These are phyloP conservation scores for Daphoenositta chrysoptera DNA, from an alignment of 2,113 vertebrate species.

Conservation along the genomic window DNA sequence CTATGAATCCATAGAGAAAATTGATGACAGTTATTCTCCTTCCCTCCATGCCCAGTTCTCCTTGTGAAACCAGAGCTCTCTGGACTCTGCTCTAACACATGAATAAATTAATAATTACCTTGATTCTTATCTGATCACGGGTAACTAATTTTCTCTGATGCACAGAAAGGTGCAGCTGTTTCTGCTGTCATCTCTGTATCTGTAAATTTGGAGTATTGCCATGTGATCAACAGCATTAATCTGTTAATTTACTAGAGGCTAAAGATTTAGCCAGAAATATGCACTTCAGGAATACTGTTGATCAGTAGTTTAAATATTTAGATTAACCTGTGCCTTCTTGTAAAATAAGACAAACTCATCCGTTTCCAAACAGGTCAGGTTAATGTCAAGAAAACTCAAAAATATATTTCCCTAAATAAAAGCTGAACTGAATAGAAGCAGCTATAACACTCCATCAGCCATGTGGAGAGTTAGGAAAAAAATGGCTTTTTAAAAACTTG, in stretches of 20 bases:
- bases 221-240: background rate
- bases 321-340: background rate
- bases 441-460: background rate
- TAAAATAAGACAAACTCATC: background rate
- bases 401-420: background rate
- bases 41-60: background rate
- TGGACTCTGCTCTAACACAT: background rate
- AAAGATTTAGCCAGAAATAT: background rate
- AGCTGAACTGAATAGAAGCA: background rate
- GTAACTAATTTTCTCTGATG: background rate
- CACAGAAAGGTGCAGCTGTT: background rate
- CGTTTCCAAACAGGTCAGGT: background rate
- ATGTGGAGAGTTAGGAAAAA: background rate
- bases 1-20: background rate
- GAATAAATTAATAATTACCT: background rate
- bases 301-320: conserved; percentile 24
- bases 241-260: background rate
- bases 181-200: background rate
- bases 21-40: background rate
- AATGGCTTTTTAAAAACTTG: accelerated
- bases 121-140: background rate
- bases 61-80: background rate
- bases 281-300: background rate
- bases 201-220: background rate
- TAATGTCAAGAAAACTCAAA: background rate